Evolutionary conservation across 1,140 invertebrate genomes (phyloP).

Genomic region (Polyergus mexicanus): DNA sequence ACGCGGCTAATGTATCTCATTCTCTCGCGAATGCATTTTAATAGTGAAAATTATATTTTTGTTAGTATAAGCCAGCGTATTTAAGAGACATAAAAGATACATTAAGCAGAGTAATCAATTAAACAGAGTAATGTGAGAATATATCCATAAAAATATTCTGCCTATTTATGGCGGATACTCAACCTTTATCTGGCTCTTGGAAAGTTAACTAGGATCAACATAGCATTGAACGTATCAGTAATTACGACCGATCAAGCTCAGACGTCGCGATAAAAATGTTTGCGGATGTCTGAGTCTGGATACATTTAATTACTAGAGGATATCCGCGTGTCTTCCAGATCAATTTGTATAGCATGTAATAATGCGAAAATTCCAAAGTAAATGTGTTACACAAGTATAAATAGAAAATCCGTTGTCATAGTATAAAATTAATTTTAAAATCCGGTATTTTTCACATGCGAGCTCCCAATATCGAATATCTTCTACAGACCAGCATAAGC

Average conservation of each 20-base stretch:
- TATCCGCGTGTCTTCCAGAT: neutral
- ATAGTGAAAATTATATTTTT: neutral
- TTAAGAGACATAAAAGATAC: neutral
- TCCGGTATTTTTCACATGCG: constrained; percentile 8
- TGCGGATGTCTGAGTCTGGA: constrained; percentile 60
- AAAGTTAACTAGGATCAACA: neutral
- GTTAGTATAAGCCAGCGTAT: neutral
- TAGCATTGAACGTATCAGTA: constrained; percentile 30
- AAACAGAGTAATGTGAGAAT: neutral
- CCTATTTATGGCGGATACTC: neutral
- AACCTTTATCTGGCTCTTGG: neutral
- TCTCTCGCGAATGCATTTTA: neutral
- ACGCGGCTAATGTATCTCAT: neutral
- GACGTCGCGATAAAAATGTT: constrained; percentile 50
- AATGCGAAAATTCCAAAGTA: neutral
- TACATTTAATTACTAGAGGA: constrained; percentile 56
- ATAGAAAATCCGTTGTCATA: neutral
- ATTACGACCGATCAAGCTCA: constrained; percentile 50
- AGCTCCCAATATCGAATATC: neutral
- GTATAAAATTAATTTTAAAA: constrained; percentile 5
- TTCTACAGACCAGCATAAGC: neutral
- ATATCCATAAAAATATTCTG: neutral
- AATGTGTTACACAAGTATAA: neutral
- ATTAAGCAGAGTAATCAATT: neutral
- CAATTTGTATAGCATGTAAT: neutral